These are phyloP conservation scores for Daktulosphaira vitifoliae DNA, from an alignment of 1,140 invertebrate species.

Conservation along the genomic window DNA sequence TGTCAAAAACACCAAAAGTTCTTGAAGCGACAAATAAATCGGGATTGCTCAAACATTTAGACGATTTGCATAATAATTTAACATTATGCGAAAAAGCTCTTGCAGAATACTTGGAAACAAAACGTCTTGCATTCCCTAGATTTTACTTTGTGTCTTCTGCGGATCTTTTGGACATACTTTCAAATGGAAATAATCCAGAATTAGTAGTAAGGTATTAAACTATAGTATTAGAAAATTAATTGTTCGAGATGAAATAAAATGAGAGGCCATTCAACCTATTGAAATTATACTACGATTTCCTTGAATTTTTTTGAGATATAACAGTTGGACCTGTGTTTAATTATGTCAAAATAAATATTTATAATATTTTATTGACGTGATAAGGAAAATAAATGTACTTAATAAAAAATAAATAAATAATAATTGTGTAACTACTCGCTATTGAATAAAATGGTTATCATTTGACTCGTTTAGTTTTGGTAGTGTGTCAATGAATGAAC, in stretches of 20 bases:
- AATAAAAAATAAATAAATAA: no score
- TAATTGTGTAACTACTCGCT: no score
- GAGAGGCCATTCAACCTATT: no score
- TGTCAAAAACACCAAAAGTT: conserved; percentile 74
- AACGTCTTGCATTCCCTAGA: conserved; percentile 89
- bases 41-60: conserved; percentile 66
- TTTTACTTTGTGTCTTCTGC: conserved; percentile 98
- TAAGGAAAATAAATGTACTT: no score
- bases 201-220: conserved; percentile 56
- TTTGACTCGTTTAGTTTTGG: no score
- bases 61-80: conserved; percentile 73
- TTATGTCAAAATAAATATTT: no score
- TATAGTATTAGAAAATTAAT: background rate
- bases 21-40: conserved; percentile 80
- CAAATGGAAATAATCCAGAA: conserved; percentile 88
- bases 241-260: background rate
- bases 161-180: conserved; percentile 89
- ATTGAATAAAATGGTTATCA: no score
- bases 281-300: no score
- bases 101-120: conserved; percentile 94
- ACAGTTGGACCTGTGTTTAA: no score
- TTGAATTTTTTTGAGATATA: no score
- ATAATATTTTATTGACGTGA: no score
- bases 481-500: no score
- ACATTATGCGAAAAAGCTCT: conserved; percentile 93